A percentile compares a stretch with the other conserved stretches of the same genome.
Conservation (phyloP, 2,113 vertebrate genomes). For the Hyaena hyaena region DNA sequence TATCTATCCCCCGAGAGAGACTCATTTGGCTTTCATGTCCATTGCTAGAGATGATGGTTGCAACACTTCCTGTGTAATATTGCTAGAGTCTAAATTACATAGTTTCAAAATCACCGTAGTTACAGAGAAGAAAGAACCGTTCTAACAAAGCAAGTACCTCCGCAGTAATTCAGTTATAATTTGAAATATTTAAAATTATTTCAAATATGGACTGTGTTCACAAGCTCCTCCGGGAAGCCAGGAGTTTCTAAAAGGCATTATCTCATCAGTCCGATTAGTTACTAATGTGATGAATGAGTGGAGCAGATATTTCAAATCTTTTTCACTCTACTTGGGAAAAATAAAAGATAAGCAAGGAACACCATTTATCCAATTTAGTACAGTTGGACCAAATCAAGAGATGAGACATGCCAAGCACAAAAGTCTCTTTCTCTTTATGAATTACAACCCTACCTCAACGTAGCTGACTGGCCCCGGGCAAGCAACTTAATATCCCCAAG, state of each 20-base stretch:
- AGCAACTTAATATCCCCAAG: neutral
- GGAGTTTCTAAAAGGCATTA: neutral
- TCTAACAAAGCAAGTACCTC: constrained; percentile 23
- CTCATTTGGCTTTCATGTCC: neutral
- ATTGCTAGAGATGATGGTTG: constrained; percentile 39
- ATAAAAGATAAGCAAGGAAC: neutral
- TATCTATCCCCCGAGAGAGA: neutral
- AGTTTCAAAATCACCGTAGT: constrained; percentile 26
- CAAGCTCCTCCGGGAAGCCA: neutral
- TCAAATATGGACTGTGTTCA: constrained; percentile 53
- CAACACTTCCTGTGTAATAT: constrained; percentile 31
- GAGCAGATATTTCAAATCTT: neutral
- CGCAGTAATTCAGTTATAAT: constrained; percentile 52
- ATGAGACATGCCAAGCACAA: neutral
- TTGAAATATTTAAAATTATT: constrained; percentile 62
- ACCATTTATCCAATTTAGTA: neutral
- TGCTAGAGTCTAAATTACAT: constrained; percentile 51
- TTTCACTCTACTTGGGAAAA: neutral
- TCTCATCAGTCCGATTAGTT: neutral
- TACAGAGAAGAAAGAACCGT: constrained; percentile 25
- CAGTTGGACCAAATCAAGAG: neutral
- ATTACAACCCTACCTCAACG: neutral
- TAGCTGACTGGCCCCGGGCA: neutral
- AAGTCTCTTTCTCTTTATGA: neutral
- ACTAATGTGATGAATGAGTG: neutral